A percentile compares a stretch with the other conserved stretches of the same genome.
Conservation (phyloP, 2,888 invertebrate species). For the Blera fallax region DNA sequence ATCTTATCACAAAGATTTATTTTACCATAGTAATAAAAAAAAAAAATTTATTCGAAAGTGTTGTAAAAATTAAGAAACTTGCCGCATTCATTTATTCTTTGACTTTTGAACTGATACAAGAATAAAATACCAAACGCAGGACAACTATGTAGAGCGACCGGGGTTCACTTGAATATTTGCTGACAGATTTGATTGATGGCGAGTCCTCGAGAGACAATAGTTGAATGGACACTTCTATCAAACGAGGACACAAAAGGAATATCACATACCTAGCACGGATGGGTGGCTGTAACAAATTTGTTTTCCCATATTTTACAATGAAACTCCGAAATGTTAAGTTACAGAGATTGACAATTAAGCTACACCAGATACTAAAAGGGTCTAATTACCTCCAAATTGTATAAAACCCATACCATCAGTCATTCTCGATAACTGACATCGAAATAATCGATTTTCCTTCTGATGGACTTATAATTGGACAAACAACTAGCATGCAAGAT, state of each 20-base stretch:
- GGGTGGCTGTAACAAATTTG: neutral
- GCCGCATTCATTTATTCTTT: neutral
- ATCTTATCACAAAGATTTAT: neutral
- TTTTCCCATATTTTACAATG: neutral
- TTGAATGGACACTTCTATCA: neutral
- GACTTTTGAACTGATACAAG: neutral
- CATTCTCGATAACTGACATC: neutral
- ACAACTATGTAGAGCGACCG: neutral
- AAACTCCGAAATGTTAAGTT: neutral
- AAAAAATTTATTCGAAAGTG: neutral
- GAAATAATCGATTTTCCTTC: neutral
- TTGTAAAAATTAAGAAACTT: neutral
- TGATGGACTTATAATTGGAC: constrained; percentile 10
- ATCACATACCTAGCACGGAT: no score
- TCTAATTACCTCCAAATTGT: neutral
- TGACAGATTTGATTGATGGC: neutral
- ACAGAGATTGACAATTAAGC: neutral
- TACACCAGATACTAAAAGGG: neutral
- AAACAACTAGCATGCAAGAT: neutral
- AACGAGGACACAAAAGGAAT: neutral
- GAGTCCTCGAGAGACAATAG: neutral
- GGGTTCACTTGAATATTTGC: neutral
- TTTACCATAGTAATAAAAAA: neutral
- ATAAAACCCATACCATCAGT: neutral
- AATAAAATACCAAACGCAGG: no score